Evolutionary conservation across 2,113 vertebrate species (phyloP), one percentile per base, ranked within the genome.

Genomic region (Mesembrinibis cayennensis): DNA sequence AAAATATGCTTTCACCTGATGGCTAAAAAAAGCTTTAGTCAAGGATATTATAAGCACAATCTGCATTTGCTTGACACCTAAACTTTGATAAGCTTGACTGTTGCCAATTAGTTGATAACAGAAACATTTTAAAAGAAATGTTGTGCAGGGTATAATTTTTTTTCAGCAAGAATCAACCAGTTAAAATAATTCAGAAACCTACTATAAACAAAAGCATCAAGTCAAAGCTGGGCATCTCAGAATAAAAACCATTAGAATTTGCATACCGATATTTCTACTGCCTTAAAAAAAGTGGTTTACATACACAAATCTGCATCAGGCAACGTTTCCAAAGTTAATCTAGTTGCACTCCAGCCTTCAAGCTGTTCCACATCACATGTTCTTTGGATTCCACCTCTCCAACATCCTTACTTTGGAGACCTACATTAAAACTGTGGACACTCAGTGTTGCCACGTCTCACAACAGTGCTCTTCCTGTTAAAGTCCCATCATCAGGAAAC

Each of bases 101-200:
- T 13, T 95, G 63, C 22, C 50, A 92, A 84, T 87, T 71, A 90
- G 61, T 22, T 74, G 19, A 49, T n/a, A 91, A 61, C 8, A 88
- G 6, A 81, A 92, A 72, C 20, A 61, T 65, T 87, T 89, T 26
- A 19, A 50, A 79, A 74, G 3, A 95, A 86, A 72, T 21, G 21
- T 36, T 32, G 13, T 56, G 29, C 9, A 32, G 45, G 14, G 15
- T 34, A 21, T 27, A 26, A 15, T 30, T 76, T 81, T 98, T 98
- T 7, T 98, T 98, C 98, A 99, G 98, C 87, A 99, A 98, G 96
- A 99, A 98, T 98, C 98, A 42, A 80, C 13, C 20, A 52, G 34
- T 42, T 79, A 90, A 95, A 52, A n/a, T 62, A 72, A 81, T 58
- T 74, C 63, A 83, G n/a, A 74, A 62, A 40, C 7, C 47, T 65